A percentile compares a stretch with the other conserved stretches of the same genome.
These are phyloP conservation scores for Chaetorhynchus papuensis DNA, from an alignment of 2,113 vertebrate genomes.

Conservation along the genomic window DNA sequence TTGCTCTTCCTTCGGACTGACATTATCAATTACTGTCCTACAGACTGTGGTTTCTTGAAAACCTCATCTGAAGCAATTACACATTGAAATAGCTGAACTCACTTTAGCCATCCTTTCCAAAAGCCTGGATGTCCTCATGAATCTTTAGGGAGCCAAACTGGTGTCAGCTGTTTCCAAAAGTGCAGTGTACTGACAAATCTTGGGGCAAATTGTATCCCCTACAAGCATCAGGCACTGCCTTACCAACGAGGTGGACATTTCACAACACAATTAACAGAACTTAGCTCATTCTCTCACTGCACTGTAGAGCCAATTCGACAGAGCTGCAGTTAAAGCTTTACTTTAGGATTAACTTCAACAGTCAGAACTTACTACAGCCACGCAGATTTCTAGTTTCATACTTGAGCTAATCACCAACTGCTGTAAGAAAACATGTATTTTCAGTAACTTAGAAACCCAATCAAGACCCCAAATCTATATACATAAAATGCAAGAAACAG, in stretches of 20 bases:
- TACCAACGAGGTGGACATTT: neutral
- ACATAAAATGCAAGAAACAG: fast-evolving
- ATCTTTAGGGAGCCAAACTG: neutral
- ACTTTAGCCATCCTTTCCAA: neutral
- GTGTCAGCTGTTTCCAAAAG: neutral
- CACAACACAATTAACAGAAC: neutral
- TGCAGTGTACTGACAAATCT: fast-evolving
- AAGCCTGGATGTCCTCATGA: neutral
- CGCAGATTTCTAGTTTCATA: neutral
- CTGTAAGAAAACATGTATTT: neutral
- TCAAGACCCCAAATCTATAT: neutral
- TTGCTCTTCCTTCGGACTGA: neutral
- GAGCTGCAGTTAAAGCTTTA: neutral
- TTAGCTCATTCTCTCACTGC: neutral
- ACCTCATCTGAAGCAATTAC: neutral
- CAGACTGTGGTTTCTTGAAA: neutral
- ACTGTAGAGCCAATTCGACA: neutral
- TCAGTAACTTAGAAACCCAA: neutral
- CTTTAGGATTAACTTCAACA: neutral
- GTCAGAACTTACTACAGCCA: neutral
- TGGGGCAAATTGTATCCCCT: neutral
- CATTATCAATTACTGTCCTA: neutral
- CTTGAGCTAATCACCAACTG: neutral
- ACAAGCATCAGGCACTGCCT: neutral
- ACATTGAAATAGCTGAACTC: neutral